Evolutionary conservation across 2,888 invertebrate species (phyloP).

Genomic region (Holacanthella duospinosa): DNA sequence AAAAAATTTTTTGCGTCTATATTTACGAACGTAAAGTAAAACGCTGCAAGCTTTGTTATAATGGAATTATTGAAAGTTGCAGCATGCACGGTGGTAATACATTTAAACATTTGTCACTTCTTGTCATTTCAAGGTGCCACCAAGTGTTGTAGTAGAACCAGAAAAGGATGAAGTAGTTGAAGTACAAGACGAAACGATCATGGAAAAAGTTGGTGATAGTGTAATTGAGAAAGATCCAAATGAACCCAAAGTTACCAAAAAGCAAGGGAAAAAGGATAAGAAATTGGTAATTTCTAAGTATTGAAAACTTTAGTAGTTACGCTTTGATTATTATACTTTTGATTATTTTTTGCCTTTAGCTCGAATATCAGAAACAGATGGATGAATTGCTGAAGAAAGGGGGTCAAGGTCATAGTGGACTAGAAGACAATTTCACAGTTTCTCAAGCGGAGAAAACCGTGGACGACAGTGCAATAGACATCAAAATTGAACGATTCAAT

Average conservation of each 20-base stretch:
- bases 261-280: constrained; percentile 60
- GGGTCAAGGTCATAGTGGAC: constrained; percentile 76
- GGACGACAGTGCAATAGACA: constrained; percentile 84
- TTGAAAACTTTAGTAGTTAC: neutral
- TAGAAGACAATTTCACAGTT: constrained; percentile 90
- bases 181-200: neutral
- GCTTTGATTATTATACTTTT: no score
- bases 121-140: no score
- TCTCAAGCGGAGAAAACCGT: constrained; percentile 58
- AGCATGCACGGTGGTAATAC: no score
- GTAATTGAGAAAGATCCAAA: constrained; percentile 20
- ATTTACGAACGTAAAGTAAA: no score
- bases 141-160: no score
- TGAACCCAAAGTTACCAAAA: constrained; percentile 10
- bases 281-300: constrained; percentile 46
- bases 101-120: no score
- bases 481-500: constrained; percentile 96
- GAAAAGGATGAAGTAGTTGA: neutral
- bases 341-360: constrained; percentile 44
- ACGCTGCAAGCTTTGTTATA: no score
- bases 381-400: constrained; percentile 75
- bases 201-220: neutral
- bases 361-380: constrained; percentile 78
- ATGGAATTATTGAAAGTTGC: no score
- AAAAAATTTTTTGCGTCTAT: no score